These are phyloP conservation scores for Perca flavescens DNA, from an alignment of 2,113 vertebrate genomes.

Conservation along the genomic window DNA sequence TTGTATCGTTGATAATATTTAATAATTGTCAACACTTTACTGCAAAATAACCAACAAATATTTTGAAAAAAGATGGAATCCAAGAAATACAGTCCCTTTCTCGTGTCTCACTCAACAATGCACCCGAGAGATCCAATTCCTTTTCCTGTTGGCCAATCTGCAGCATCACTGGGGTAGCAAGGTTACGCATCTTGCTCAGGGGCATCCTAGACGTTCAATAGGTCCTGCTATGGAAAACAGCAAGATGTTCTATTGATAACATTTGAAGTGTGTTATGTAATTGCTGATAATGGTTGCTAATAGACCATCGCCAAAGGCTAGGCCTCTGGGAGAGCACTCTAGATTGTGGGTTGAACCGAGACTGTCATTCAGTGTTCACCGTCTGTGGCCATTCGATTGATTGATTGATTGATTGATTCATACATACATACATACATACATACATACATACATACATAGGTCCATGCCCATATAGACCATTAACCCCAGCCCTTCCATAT, in stretches of 20 bases:
- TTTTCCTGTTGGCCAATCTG: not conserved
- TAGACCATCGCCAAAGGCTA: constrained; percentile 25
- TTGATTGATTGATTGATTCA: too few species aligned
- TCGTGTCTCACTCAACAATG: not conserved
- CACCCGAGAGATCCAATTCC: not conserved
- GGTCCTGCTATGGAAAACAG: not conserved
- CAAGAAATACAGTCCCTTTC: too few species aligned
- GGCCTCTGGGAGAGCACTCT: constrained; percentile 32
- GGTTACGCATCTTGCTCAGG: constrained; percentile 5
- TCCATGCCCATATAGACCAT: constrained; percentile 41
- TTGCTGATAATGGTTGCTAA: constrained; percentile 49
- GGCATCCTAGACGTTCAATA: constrained; percentile 33
- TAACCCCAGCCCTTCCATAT: constrained; percentile 39
- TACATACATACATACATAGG: not conserved
- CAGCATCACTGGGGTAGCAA: not conserved
- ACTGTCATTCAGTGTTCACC: constrained; percentile 41
- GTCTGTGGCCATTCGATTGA: too few species aligned
- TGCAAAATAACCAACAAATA: not conserved
- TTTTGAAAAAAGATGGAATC: not conserved
- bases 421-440: not conserved
- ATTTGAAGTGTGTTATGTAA: constrained; percentile 34
- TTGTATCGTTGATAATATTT: not conserved
- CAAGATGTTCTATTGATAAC: constrained; percentile 12
- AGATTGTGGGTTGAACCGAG: constrained; percentile 16
- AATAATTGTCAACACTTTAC: not conserved